Evolutionary conservation across 2,113 vertebrate genomes (phyloP).

Genomic region (Hirundichthys speculiger): DNA sequence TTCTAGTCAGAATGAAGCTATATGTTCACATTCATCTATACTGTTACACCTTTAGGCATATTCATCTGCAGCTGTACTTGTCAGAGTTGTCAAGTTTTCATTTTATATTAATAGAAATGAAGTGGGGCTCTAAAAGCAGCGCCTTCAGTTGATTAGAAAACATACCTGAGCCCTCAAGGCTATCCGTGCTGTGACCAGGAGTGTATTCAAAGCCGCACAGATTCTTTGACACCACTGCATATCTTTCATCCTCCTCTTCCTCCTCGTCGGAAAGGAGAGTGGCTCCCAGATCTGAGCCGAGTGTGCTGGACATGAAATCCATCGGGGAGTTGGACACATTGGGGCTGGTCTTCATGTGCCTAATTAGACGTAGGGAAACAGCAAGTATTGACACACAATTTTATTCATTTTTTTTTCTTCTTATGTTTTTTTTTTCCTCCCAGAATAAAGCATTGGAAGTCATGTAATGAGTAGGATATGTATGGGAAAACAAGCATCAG

Average conservation of each 20-base stretch:
- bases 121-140: slow-evolving; percentile 5
- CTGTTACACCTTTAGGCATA: no score
- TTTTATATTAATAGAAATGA: no score
- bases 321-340: slow-evolving; percentile 89
- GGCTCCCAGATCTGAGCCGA: slow-evolving; percentile 92
- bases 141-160: slow-evolving; percentile 14
- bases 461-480: slow-evolving; percentile 28
- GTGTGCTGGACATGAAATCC: slow-evolving; percentile 90
- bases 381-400: slow-evolving; percentile 32
- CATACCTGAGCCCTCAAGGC: slow-evolving; percentile 84
- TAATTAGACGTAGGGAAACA: slow-evolving; percentile 69
- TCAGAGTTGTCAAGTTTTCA: no score
- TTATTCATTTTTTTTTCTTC: neutral
- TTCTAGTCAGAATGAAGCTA: no score
- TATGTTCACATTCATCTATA: no score
- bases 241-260: slow-evolving; percentile 85
- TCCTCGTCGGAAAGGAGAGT: slow-evolving; percentile 87
- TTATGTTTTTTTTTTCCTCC: neutral
- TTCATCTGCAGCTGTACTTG: no score
- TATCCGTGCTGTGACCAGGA: slow-evolving; percentile 89
- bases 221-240: slow-evolving; percentile 83
- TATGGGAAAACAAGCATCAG: neutral
- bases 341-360: slow-evolving; percentile 95
- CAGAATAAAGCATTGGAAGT: slow-evolving; percentile 7
- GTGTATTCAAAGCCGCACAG: slow-evolving; percentile 90